Evolutionary conservation across 2,113 vertebrate species (phyloP).

Genomic region (Symphodus melops): DNA sequence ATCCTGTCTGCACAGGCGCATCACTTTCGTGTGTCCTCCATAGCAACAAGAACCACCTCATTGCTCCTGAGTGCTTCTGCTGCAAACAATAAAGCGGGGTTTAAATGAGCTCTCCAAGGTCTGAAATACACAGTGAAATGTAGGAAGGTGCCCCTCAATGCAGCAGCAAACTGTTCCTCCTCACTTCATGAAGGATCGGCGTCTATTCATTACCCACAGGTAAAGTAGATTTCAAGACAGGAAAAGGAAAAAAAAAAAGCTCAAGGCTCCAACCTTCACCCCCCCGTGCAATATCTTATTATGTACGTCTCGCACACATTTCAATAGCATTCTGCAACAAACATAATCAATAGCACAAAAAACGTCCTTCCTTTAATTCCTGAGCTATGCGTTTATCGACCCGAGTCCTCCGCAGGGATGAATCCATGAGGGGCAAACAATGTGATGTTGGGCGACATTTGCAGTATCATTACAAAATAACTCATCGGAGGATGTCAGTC

Average conservation of each 20-base stretch:
- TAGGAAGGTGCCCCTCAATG: slow-evolving; percentile 67
- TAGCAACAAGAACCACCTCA: slow-evolving; percentile 68
- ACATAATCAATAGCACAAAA: slow-evolving; percentile 63
- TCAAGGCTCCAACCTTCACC: slow-evolving; percentile 64
- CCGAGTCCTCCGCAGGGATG: slow-evolving; percentile 35
- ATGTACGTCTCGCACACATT: slow-evolving; percentile 53
- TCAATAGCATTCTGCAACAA: slow-evolving; percentile 59
- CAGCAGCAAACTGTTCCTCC: slow-evolving; percentile 38
- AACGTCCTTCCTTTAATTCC: slow-evolving; percentile 64
- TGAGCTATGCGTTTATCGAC: slow-evolving; percentile 61
- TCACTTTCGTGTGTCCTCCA: slow-evolving; percentile 62
- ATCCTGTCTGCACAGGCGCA: slow-evolving; percentile 35
- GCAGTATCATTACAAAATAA: slow-evolving; percentile 50
- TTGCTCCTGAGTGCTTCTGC: slow-evolving; percentile 49
- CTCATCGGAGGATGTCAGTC: slow-evolving; percentile 44
- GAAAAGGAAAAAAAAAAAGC: slow-evolving; percentile 40
- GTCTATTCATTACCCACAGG: slow-evolving; percentile 67
- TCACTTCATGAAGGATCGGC: slow-evolving; percentile 47
- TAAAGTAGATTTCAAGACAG: slow-evolving; percentile 47
- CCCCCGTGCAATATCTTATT: slow-evolving; percentile 51
- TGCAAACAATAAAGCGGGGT: slow-evolving; percentile 64
- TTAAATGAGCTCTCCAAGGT: slow-evolving; percentile 77
- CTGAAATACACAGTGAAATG: slow-evolving; percentile 61
- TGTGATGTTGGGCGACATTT: slow-evolving; percentile 22
- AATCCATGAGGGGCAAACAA: slow-evolving; percentile 16